These are phyloP conservation scores for Lathamus discolor DNA, from an alignment of 2,113 vertebrate genomes.

Conservation along the genomic window DNA sequence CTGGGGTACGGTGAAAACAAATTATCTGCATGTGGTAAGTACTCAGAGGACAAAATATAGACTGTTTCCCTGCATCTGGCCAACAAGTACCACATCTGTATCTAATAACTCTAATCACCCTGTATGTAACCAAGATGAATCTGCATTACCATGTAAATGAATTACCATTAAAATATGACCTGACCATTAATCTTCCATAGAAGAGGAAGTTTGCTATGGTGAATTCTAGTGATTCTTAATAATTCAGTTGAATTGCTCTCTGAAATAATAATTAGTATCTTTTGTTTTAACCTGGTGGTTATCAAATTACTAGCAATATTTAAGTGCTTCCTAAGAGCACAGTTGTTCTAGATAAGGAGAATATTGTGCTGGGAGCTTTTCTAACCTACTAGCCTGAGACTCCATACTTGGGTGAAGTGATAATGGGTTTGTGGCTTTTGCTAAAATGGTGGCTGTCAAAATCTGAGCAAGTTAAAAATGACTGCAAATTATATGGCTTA, in stretches of 20 bases:
- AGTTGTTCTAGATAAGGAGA: background rate
- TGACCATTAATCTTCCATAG: background rate
- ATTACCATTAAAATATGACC: background rate
- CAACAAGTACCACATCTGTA: background rate
- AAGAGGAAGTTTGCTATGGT: background rate
- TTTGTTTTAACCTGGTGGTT: background rate
- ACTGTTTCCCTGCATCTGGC: background rate
- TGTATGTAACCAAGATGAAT: background rate
- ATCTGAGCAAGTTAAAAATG: background rate
- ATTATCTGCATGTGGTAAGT: background rate
- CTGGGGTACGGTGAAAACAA: background rate
- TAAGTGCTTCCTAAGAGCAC: background rate
- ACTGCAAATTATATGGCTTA: background rate
- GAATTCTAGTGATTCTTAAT: background rate
- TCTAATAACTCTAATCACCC: background rate
- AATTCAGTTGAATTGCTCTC: background rate
- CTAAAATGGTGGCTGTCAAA: background rate
- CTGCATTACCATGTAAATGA: background rate
- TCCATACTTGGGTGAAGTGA: background rate
- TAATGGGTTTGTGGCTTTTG: background rate
- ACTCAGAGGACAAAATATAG: background rate
- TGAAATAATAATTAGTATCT: background rate
- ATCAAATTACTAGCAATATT: background rate
- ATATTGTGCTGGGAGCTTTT: background rate
- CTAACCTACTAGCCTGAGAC: background rate